Evolutionary conservation across 2,888 invertebrate genomes (phyloP).

Genomic region (Tipula confusa): DNA sequence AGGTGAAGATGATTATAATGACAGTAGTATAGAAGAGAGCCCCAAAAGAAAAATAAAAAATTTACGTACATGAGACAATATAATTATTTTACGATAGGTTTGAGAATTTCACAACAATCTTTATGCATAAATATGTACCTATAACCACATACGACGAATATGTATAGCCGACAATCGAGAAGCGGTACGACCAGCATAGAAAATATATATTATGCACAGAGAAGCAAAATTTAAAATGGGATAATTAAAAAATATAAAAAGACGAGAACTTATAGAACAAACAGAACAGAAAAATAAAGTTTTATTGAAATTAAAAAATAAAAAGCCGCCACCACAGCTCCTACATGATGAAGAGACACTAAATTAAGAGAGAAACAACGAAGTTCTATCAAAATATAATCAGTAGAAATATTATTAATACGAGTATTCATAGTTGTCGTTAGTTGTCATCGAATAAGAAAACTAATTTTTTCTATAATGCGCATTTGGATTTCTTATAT

Average conservation of each 20-base stretch:
- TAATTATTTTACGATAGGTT: slow-evolving; percentile 12
- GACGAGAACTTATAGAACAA: background rate
- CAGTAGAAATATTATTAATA: background rate
- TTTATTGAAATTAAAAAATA: background rate
- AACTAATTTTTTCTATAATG: background rate
- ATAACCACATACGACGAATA: no score
- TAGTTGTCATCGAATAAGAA: background rate
- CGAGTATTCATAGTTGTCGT: background rate
- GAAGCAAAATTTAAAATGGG: background rate
- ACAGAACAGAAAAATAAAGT: background rate
- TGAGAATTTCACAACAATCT: slow-evolving; percentile 20
- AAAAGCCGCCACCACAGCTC: background rate
- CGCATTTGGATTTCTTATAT: background rate
- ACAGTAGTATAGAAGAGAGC: background rate
- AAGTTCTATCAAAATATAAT: background rate
- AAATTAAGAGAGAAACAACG: background rate
- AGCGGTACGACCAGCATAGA: background rate
- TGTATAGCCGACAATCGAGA: background rate
- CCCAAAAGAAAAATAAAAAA: background rate
- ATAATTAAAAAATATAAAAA: background rate
- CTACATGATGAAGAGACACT: background rate
- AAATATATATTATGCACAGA: background rate
- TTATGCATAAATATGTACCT: background rate
- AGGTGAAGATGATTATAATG: background rate
- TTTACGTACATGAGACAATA: background rate